Percentiles rank a stretch among this genome's conserved stretches.
Conservation (phyloP, 2,113 vertebrate species). For the Nothocercus nigrocapillus region DNA sequence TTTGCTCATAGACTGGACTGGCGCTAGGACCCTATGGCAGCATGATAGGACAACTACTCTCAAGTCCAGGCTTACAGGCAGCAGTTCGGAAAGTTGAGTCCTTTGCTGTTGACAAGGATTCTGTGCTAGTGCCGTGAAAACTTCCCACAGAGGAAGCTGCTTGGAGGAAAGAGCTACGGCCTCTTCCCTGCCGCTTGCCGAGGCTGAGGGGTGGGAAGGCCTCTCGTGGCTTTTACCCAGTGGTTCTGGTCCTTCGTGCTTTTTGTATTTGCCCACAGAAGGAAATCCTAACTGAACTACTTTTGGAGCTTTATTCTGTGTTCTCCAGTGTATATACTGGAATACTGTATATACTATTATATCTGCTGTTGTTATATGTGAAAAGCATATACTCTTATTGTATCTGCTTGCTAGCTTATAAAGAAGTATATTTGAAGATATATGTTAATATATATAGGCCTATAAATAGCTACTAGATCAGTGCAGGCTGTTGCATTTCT, state of each 20-base stretch:
- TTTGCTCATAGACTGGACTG: not conserved
- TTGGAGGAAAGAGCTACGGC: not conserved
- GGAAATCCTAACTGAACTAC: not conserved
- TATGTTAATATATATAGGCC: not conserved
- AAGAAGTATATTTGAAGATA: not conserved
- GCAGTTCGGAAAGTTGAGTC: slow-evolving; percentile 8
- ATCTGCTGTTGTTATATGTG: too few species aligned
- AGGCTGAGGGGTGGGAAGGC: not conserved
- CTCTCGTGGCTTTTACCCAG: not conserved
- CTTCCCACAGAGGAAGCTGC: not conserved
- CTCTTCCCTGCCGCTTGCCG: not conserved
- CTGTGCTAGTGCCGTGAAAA: not conserved
- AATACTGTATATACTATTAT: too few species aligned
- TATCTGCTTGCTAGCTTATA: not conserved
- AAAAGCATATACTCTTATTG: not conserved
- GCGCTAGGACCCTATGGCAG: not conserved
- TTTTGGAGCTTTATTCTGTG: not conserved
- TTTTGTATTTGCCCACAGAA: not conserved
- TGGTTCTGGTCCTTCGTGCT: not conserved
- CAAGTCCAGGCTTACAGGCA: not conserved
- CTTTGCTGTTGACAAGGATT: not conserved
- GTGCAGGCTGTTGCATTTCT: slow-evolving; percentile 1
- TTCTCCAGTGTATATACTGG: too few species aligned
- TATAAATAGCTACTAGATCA: not conserved
- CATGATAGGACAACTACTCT: not conserved